Conservation (phyloP, 2,113 vertebrate species). For the Acrocephalus arundinaceus region DNA sequence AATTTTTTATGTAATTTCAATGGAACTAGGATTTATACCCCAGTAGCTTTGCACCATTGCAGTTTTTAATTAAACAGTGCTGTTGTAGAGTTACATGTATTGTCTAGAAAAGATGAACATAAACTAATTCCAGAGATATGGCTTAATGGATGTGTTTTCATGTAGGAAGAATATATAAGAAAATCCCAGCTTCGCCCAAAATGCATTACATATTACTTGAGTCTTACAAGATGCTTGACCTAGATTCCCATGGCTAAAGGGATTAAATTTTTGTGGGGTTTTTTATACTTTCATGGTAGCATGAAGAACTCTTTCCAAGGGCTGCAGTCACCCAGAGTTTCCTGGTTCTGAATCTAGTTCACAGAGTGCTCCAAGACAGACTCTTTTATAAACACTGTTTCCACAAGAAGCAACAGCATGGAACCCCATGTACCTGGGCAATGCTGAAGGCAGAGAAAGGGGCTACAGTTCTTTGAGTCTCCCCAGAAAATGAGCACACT, state of each 20-base stretch:
- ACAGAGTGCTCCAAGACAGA: neutral
- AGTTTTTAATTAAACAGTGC: neutral
- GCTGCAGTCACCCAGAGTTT: neutral
- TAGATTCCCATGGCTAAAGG: neutral
- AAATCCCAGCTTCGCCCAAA: neutral
- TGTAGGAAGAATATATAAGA: neutral
- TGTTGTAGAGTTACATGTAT: neutral
- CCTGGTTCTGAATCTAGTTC: neutral
- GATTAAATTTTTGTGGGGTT: neutral
- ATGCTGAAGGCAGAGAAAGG: neutral
- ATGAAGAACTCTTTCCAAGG: neutral
- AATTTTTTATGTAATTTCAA: neutral
- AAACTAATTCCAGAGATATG: neutral
- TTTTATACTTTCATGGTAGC: neutral
- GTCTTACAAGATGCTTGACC: neutral
- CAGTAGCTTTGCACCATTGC: neutral
- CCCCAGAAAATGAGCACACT: neutral
- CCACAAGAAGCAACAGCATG: neutral
- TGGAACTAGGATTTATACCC: neutral
- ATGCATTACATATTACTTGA: neutral
- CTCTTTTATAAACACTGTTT: neutral
- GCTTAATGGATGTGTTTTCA: neutral
- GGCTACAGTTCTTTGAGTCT: neutral
- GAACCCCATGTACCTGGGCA: neutral
- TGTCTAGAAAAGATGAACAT: neutral